phyloP scores from a whole-genome alignment of 64 coral and sea anemone genomes.

The Actinia equina region DNA sequence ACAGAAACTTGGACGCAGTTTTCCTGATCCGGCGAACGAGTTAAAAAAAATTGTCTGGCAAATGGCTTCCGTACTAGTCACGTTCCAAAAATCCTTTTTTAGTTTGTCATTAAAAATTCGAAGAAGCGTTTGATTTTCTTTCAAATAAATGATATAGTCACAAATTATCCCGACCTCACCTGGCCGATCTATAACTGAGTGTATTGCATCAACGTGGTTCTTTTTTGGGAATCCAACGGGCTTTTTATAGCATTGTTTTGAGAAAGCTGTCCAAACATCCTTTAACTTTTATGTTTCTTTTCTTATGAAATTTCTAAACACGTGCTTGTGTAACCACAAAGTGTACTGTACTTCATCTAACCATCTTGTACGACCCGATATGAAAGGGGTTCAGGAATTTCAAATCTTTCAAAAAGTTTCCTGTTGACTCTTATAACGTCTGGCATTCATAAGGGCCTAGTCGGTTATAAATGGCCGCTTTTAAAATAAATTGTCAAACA shows the following conservation, averaged over 20 bases:
- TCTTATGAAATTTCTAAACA: neutral
- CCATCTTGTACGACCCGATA: neutral
- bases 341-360: neutral
- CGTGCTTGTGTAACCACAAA: constrained; percentile 6
- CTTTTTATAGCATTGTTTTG: constrained; percentile 20
- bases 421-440: constrained; percentile 9
- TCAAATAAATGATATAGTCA: neutral
- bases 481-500: neutral
- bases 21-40: too few species aligned
- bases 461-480: neutral
- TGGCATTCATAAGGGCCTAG: neutral
- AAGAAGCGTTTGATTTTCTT: neutral
- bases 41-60: neutral
- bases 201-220: neutral
- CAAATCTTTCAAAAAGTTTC: constrained; percentile 32
- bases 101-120: neutral
- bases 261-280: constrained; percentile 1
- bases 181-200: neutral
- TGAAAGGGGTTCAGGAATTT: constrained; percentile 9
- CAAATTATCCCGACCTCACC: neutral
- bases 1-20: too few species aligned
- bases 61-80: neutral
- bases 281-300: constrained; percentile 10
- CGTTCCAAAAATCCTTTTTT: neutral
- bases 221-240: neutral